These are phyloP conservation scores for Styela clava DNA, from an alignment of 23 tunicate species.

Conservation along the genomic window DNA sequence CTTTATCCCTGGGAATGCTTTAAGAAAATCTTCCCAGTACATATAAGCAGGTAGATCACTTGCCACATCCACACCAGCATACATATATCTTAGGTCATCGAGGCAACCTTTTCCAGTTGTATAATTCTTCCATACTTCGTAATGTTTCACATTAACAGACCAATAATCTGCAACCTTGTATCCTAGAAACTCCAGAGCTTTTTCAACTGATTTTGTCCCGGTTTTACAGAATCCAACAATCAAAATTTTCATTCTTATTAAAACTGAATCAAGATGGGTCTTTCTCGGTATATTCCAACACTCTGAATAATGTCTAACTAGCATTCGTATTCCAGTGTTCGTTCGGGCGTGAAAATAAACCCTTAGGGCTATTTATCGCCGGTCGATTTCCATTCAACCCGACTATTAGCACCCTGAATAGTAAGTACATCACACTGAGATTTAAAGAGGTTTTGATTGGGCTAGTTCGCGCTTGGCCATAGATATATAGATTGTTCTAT, in stretches of 20 bases:
- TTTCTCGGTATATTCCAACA: not conserved
- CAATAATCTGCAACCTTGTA: conserved; percentile 24
- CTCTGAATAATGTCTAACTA: too few relatives aligned
- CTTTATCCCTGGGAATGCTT: conserved; percentile 2
- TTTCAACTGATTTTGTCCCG: conserved; percentile 25
- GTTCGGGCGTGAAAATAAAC: not conserved
- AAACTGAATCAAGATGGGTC: not conserved
- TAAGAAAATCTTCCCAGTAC: conserved; percentile 19
- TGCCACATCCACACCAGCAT: not conserved
- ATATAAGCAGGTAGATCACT: conserved; percentile 3
- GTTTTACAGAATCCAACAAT: conserved; percentile 22
- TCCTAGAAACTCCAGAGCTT: conserved; percentile 22
- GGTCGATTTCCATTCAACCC: not conserved
- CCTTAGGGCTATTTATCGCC: not conserved
- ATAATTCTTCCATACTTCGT: conserved; percentile 9
- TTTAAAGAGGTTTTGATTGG: too few relatives aligned
- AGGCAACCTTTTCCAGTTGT: conserved; percentile 13
- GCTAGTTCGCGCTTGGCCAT: too few relatives aligned
- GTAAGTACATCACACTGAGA: too few relatives aligned
- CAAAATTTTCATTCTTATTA: conserved; percentile 16
- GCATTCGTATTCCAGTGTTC: too few relatives aligned
- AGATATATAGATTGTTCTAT: too few relatives aligned
- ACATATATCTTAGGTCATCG: conserved; percentile 5
- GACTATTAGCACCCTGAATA: not conserved
- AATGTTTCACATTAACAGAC: not conserved